Conservation (phyloP, 2,797 vertebrate genomes). For the Emydoidea blandingii region DNA sequence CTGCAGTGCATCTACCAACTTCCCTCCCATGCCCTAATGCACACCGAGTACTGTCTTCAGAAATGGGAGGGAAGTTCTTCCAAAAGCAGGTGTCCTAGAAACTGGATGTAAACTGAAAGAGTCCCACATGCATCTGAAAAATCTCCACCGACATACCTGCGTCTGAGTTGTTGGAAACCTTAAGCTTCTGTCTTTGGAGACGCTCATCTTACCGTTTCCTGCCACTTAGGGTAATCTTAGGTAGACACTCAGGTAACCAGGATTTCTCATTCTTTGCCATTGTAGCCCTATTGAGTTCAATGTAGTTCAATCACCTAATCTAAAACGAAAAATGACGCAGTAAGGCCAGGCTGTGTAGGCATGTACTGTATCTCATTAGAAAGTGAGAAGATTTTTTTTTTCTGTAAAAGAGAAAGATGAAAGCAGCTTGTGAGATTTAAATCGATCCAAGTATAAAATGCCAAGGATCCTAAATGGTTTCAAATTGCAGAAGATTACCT, state of each 20-base stretch:
- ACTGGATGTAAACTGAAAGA: constrained; percentile 46
- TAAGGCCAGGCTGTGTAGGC: neutral
- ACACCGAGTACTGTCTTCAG: neutral
- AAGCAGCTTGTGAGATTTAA: constrained; percentile 69
- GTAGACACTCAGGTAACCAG: constrained; percentile 15
- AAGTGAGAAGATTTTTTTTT: constrained; percentile 55
- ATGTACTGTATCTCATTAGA: constrained; percentile 5
- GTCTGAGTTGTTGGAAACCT: constrained; percentile 39
- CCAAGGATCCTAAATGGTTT: constrained; percentile 73
- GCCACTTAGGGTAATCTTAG: constrained; percentile 69
- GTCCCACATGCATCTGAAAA: constrained; percentile 3
- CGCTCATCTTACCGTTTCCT: constrained; percentile 26
- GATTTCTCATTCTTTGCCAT: neutral
- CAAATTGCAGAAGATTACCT: constrained; percentile 73
- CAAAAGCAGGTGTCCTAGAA: constrained; percentile 58
- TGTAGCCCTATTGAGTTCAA: neutral
- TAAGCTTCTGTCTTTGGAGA: neutral
- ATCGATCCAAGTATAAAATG: constrained; percentile 69
- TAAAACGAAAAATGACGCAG: neutral
- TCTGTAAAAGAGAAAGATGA: constrained; percentile 60
- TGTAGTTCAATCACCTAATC: neutral
- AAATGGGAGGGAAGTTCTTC: constrained; percentile 44
- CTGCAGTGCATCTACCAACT: constrained; percentile 1
- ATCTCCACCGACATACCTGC: neutral
- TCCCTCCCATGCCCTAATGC: neutral